phyloP scores from a whole-genome alignment of 2,888 invertebrate species.

The Incurvaria masculella region DNA sequence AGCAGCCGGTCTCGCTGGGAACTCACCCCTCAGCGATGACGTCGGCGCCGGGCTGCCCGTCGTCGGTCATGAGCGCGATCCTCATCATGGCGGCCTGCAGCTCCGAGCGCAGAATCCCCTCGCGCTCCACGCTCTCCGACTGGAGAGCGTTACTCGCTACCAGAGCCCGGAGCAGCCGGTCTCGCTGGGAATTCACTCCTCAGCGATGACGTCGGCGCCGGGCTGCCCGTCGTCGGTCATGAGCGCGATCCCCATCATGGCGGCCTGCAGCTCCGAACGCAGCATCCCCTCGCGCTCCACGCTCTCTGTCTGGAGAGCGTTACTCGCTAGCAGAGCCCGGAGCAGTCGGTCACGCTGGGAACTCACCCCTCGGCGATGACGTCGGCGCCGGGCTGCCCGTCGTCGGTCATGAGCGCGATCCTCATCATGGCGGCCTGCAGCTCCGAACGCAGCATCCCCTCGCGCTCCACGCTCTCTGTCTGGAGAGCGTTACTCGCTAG shows the following conservation, averaged over 20 bases:
- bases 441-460: slow-evolving; percentile 43
- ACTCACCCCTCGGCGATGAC: slow-evolving; percentile 60
- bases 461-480: slow-evolving; percentile 41
- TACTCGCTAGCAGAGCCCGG: no score
- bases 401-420: slow-evolving; percentile 53
- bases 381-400: slow-evolving; percentile 37
- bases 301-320: slow-evolving; percentile 45
- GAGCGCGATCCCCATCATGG: slow-evolving; percentile 57
- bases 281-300: slow-evolving; percentile 44
- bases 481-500: no score
- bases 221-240: slow-evolving; percentile 45
- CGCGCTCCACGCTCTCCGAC: slow-evolving; percentile 41
- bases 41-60: slow-evolving; percentile 37
- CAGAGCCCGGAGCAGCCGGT: no score
- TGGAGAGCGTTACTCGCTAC: no score
- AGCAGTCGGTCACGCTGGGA: no score
- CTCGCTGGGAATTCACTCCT: no score
- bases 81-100: slow-evolving; percentile 57
- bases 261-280: no score
- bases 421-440: slow-evolving; percentile 57
- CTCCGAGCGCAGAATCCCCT: slow-evolving; percentile 43
- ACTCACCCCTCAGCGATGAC: slow-evolving; percentile 60
- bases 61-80: slow-evolving; percentile 53
- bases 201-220: slow-evolving; percentile 49
- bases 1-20: no score